Conservation (phyloP, 2,113 vertebrate species). For the Sula dactylatra region DNA sequence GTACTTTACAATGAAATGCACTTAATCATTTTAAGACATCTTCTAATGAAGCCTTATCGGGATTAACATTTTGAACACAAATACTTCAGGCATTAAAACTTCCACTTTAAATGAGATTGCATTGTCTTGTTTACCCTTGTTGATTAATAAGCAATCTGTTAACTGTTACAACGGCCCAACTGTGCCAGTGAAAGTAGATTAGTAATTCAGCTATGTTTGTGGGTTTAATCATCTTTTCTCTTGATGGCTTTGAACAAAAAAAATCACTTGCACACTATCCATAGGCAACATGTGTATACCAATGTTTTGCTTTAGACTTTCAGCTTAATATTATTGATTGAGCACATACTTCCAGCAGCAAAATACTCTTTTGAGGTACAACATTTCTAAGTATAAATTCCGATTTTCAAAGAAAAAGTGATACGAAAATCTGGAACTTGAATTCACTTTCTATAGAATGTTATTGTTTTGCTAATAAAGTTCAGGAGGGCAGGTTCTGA, state of each 20-base stretch:
- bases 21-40: slow-evolving; percentile 73
- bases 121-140: slow-evolving; percentile 80
- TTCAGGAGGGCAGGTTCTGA: not conserved
- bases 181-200: slow-evolving; percentile 70
- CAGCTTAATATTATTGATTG: slow-evolving; percentile 33
- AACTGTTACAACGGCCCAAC: slow-evolving; percentile 70
- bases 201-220: slow-evolving; percentile 71
- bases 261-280: slow-evolving; percentile 42
- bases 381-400: slow-evolving; percentile 5
- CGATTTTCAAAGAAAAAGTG: slow-evolving; percentile 15
- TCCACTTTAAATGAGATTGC: slow-evolving; percentile 74
- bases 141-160: slow-evolving; percentile 83
- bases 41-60: slow-evolving; percentile 72
- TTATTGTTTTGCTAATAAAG: slow-evolving; percentile 52
- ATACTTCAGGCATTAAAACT: slow-evolving; percentile 76
- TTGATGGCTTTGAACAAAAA: slow-evolving; percentile 67
- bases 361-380: slow-evolving; percentile 25
- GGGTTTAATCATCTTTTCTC: slow-evolving; percentile 73
- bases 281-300: slow-evolving; percentile 38
- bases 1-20: slow-evolving; percentile 68
- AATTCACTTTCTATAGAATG: not conserved
- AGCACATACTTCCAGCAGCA: slow-evolving; percentile 15
- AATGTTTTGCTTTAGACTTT: slow-evolving; percentile 50
- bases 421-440: not conserved
- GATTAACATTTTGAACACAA: slow-evolving; percentile 80